Evolutionary conservation across 2,888 invertebrate species (phyloP).

Genomic region (Platycheirus albimanus): DNA sequence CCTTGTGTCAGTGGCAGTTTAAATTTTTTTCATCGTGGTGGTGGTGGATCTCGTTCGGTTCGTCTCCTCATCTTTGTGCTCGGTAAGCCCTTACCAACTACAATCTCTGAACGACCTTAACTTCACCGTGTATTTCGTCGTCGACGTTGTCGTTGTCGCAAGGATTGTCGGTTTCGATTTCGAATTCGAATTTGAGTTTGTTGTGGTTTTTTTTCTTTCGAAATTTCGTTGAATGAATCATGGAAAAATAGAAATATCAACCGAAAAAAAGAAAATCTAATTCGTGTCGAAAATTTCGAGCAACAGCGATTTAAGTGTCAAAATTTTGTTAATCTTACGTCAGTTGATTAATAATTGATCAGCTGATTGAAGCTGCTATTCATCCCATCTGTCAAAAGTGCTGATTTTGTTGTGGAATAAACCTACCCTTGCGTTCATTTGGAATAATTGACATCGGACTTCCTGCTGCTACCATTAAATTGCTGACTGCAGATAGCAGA

Average conservation of each 20-base stretch:
- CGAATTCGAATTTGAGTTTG: constrained; percentile 15
- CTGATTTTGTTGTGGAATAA: background rate
- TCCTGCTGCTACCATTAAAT: background rate
- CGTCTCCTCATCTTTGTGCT: constrained; percentile 7
- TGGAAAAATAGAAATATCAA: constrained; percentile 30
- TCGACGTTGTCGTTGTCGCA: no score
- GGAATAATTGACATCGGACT: constrained; percentile 1
- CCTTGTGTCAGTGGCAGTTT: constrained; percentile 59
- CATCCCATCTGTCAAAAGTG: background rate
- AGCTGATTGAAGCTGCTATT: background rate
- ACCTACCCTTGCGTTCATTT: background rate
- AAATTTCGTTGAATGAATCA: constrained; percentile 10
- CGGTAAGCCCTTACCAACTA: background rate
- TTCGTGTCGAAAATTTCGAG: background rate
- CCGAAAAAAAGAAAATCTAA: background rate
- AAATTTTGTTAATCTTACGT: background rate
- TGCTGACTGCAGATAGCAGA: constrained; percentile 15
- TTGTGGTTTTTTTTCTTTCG: background rate
- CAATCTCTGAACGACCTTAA: constrained; percentile 38
- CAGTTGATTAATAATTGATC: background rate
- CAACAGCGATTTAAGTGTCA: constrained; percentile 17
- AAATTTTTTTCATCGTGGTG: constrained; percentile 55
- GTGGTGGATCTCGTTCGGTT: constrained; percentile 48
- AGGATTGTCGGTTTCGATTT: constrained; percentile 36
- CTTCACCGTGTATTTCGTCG: constrained; percentile 1